Percentiles rank a stretch among this genome's conserved stretches.
These are phyloP conservation scores for Pocillopora grandis DNA, from an alignment of 92 coral and sea anemone species.

Conservation along the genomic window DNA sequence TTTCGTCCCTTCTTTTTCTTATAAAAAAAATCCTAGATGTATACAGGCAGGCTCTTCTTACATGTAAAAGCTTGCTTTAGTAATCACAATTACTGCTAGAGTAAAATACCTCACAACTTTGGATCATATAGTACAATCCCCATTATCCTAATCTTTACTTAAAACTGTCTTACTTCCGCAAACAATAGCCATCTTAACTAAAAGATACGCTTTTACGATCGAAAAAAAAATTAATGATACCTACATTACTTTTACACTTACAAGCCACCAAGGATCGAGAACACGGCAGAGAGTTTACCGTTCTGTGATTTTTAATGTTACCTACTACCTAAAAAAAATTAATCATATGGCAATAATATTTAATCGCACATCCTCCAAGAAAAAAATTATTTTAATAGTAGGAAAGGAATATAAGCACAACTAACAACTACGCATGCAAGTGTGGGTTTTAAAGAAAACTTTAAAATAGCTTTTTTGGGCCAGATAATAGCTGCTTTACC, in stretches of 20 bases:
- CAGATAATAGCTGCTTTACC: too few relatives aligned
- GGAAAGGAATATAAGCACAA: too few relatives aligned
- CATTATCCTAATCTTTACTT: constrained; percentile 7
- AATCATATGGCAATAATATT: too few relatives aligned
- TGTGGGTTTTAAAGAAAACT: too few relatives aligned
- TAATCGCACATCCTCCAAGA: too few relatives aligned
- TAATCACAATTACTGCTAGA: constrained; percentile 12
- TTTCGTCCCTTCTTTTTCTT: constrained; percentile 11
- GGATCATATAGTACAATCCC: constrained; percentile 7
- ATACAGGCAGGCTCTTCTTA: constrained; percentile 14
- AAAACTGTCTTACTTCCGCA: constrained; percentile 20
- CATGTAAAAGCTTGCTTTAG: constrained; percentile 19
- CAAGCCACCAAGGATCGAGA: not conserved
- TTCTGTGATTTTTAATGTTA: too few relatives aligned
- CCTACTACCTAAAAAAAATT: too few relatives aligned
- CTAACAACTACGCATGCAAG: too few relatives aligned
- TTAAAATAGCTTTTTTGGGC: too few relatives aligned
- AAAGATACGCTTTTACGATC: constrained; percentile 3
- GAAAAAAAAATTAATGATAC: not conserved
- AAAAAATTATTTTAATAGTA: too few relatives aligned
- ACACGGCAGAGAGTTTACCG: too few relatives aligned
- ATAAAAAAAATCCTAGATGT: constrained; percentile 42
- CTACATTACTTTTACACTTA: not conserved
- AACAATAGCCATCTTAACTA: constrained; percentile 17
- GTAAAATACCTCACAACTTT: constrained; percentile 41